These are phyloP conservation scores for Athetis lepigone DNA, from an alignment of 2,888 invertebrate genomes.

Conservation along the genomic window DNA sequence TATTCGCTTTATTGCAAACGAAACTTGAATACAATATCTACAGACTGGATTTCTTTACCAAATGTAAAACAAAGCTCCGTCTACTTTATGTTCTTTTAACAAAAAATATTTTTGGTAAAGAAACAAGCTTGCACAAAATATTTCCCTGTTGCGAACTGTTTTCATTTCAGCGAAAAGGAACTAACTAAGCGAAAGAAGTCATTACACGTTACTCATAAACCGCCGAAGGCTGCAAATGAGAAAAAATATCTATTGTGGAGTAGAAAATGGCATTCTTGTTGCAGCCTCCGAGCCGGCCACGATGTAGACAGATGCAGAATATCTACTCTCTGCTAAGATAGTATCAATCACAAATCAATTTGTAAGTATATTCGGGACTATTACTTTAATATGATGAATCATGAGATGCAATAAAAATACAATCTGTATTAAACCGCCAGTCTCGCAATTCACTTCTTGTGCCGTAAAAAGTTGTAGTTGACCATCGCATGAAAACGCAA, in stretches of 20 bases:
- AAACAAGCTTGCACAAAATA: slow-evolving; percentile 40
- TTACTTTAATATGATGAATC: too few species aligned
- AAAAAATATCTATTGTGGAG: slow-evolving; percentile 60
- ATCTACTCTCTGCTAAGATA: background rate
- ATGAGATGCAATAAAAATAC: too few species aligned
- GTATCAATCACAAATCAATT: background rate
- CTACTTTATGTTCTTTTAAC: slow-evolving; percentile 10
- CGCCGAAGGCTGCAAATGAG: slow-evolving; percentile 60
- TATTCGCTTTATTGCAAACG: slow-evolving; percentile 4
- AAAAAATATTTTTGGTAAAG: slow-evolving; percentile 17
- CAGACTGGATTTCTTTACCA: background rate
- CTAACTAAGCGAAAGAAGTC: slow-evolving; percentile 63
- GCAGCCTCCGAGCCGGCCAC: slow-evolving; percentile 29
- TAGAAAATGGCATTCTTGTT: slow-evolving; percentile 50
- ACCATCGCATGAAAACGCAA: too few species aligned
- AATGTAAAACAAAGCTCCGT: slow-evolving; percentile 7
- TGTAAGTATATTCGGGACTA: too few species aligned
- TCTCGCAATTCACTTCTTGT: too few species aligned
- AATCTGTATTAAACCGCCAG: too few species aligned
- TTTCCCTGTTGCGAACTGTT: slow-evolving; percentile 47
- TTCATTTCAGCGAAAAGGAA: slow-evolving; percentile 43
- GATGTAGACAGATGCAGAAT: background rate
- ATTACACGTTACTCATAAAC: slow-evolving; percentile 63
- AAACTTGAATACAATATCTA: slow-evolving; percentile 32
- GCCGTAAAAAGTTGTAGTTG: too few species aligned